Evolutionary conservation across 2,888 invertebrate species (phyloP), one percentile per base, ranked within the genome.

Genomic region (Ennomos fuscantarius): DNA sequence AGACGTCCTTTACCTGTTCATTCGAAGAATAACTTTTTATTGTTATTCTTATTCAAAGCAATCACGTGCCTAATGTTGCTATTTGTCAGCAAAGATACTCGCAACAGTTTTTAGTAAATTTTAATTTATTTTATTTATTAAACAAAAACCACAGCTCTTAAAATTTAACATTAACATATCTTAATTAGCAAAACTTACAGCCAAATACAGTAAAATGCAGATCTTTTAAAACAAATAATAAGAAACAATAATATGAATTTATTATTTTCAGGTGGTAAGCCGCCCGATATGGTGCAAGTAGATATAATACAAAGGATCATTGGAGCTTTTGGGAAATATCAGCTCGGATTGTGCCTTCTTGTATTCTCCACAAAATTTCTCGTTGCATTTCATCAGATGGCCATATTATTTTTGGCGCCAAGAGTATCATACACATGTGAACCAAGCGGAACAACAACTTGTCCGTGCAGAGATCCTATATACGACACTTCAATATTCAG

Each of bases 401-500:
- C 80, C 9, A 83, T 88, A 48, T 71, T 87, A 58, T 87, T 86
- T 68, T 69, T 87, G 61, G 78, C 80, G 0, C 84, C 87, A 1
- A 78, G 73, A 12, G 62, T 75, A 1, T 60, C 62, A 0, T 82
- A 70, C 61, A 62, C 55, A 33, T 86, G 86, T 63, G 59, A 60
- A 15, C 6, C 69, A 12, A 69, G 73, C 24, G 72, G 68, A 34
- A 72, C 71, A 8, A 79, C 84, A 24, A 74, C 81, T 8, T 95
- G 95, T 68, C 92, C 93, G 1, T 96, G 96, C 71, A 70, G 84
- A 0, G 76, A 89, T 40, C 93, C 94, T 58, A 79, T 89, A 8
- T 96, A 94, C 71, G 94, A 96, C 73, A 94, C 91, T 48, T 93
- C 93, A 43, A 77, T 94, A 58, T 96, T 96, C 76, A 85, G 93